Conservation (phyloP, 2,113 vertebrate species). For the Rhinolophus sinicus region DNA sequence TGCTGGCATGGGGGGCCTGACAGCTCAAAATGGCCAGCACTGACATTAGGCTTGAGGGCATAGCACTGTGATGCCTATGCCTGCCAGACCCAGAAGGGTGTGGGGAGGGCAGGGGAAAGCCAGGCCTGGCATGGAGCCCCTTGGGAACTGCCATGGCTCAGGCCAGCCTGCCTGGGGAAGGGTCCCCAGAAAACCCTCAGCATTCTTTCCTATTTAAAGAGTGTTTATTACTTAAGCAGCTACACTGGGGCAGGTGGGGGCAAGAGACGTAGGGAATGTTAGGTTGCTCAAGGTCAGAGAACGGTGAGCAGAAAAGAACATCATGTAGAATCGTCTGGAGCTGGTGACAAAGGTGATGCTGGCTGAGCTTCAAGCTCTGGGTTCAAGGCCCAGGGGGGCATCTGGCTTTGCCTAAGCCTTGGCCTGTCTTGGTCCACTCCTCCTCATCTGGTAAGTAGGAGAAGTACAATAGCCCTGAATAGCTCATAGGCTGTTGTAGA, state of each 20-base stretch:
- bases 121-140: not conserved
- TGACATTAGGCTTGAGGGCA: not conserved
- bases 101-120: not conserved
- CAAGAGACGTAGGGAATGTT: not conserved
- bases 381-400: not conserved
- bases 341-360: not conserved
- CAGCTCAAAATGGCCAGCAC: not conserved
- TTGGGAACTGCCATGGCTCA: not conserved
- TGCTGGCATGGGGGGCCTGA: not conserved
- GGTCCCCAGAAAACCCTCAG: not conserved
- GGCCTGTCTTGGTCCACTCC: rapidly evolving
- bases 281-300: not conserved
- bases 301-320: not conserved
- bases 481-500: not conserved
- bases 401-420: not conserved
- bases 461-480: not conserved
- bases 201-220: not conserved
- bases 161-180: not conserved
- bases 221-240: not conserved
- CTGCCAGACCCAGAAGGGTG: not conserved
- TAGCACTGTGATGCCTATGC: not conserved
- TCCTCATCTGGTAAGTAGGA: not conserved
- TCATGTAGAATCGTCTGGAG: rapidly evolving
- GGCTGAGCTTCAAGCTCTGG: not conserved
- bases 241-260: not conserved